Base-by-base conservation (phyloP, 2,113 vertebrate genomes). In the Callospermophilus lateralis region DNA sequence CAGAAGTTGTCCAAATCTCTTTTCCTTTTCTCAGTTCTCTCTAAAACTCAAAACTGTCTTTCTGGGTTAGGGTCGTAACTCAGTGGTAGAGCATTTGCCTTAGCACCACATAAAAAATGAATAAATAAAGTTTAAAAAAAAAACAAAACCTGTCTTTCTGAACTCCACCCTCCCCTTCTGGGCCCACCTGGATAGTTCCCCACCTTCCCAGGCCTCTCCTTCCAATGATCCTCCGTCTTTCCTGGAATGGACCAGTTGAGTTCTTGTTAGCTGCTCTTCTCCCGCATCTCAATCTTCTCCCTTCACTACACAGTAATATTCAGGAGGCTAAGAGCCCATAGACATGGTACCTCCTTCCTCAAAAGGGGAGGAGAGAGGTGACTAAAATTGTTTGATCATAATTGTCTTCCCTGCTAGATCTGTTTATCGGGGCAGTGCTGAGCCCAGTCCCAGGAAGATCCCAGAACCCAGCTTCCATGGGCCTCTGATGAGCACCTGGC, bases 401-500 rank as follows among this genome's bases (percentile, higher is more conserved):
- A 37, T 51, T 67, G 37, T 73, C 39, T 84, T 87, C 84, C 28
- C 48, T 37, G 37, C 24, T 32, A 5, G 0, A 9, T 17, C 2
- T 26, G 77, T 63, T 73, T 22, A 55, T 22, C 34, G 0, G 2
- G 58, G 17, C 6, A 28, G 28, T 1, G 0, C 51, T 3, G 17
- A 87, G 20, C 58, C 42, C 2, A 1, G 28, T 15, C 20, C 72
- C 19, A 26, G 42, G 39, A 55, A 79, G 61, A 67, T 61, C n/a
- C 45, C 78, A 9, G 84, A 48, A 39, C 78, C 34, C 32, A 24
- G 65, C 16, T 48, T 24, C 58, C 1, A 39, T 0, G 13, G 78
- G 61, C 16, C 68, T n/a, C 55, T n/a, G 9, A 26, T 39, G 32
- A 77, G 34, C n/a, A 37, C 34, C 34, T 12, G 12, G 6, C 5